Conservation (phyloP, 2,888 invertebrate species). For the Cistogaster globosa region DNA sequence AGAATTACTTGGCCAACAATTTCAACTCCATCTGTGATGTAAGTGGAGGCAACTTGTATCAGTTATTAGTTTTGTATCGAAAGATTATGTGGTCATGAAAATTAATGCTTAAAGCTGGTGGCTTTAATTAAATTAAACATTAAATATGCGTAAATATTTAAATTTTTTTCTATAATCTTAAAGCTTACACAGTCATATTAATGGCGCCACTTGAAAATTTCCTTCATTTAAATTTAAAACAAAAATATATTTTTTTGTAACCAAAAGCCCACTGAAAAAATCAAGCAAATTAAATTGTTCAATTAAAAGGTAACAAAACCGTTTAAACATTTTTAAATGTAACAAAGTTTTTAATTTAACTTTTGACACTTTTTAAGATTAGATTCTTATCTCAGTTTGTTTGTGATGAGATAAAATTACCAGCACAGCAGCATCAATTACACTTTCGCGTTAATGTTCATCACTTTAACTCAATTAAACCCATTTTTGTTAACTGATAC, state of each 20-base stretch:
- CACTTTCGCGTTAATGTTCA: constrained; percentile 71
- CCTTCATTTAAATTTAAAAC: constrained; percentile 7
- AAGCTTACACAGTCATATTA: background rate
- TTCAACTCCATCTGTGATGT: no score
- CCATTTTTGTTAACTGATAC: constrained; percentile 68
- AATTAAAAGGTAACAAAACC: constrained; percentile 68
- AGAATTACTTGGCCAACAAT: no score
- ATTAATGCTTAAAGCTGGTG: constrained; percentile 49
- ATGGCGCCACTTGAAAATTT: constrained; percentile 52
- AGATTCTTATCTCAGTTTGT: constrained; percentile 62
- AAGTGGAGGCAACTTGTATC: no score
- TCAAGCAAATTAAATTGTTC: constrained; percentile 66
- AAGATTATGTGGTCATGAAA: constrained; percentile 18
- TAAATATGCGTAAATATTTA: background rate
- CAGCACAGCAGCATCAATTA: constrained; percentile 39
- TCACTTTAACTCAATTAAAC: constrained; percentile 70
- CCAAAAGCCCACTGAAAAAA: constrained; percentile 20
- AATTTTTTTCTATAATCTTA: background rate
- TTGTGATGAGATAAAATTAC: background rate
- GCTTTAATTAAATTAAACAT: constrained; percentile 51
- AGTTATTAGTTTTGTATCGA: no score
- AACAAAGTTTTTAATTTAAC: constrained; percentile 70
- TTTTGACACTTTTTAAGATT: constrained; percentile 71
- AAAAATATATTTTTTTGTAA: background rate
- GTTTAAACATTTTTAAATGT: constrained; percentile 57